phyloP scores from a whole-genome alignment of 1,140 invertebrate species.

The Brachionus calyciflorus region DNA sequence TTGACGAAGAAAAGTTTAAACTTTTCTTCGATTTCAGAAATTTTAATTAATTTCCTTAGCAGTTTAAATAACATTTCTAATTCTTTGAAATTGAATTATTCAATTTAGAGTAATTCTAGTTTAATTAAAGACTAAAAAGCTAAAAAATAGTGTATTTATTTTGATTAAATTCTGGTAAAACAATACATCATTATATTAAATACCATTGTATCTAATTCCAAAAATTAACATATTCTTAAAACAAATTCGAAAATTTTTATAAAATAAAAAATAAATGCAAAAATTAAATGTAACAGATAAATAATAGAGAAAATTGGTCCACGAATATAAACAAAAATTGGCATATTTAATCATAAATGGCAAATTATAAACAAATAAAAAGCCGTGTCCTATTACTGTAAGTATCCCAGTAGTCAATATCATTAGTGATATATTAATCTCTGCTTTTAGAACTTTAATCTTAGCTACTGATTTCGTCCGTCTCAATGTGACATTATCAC shows the following conservation, averaged over 20 bases:
- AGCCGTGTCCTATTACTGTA: slow-evolving; percentile 15
- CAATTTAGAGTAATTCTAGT: no score
- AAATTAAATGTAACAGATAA: slow-evolving; percentile 33
- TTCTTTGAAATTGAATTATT: no score
- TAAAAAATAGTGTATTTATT: no score
- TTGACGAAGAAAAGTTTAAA: no score
- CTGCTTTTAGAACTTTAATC: slow-evolving; percentile 1
- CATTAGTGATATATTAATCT: slow-evolving; percentile 25
- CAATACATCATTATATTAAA: no score
- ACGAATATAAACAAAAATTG: slow-evolving; percentile 39
- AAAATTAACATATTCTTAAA: background rate
- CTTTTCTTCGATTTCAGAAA: no score
- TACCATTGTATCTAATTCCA: background rate
- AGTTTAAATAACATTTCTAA: no score
- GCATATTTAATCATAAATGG: slow-evolving; percentile 12
- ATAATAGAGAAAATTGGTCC: slow-evolving; percentile 13
- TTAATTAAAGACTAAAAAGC: no score
- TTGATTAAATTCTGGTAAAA: no score
- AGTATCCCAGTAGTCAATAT: slow-evolving; percentile 18
- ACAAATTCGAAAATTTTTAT: slow-evolving; percentile 35
- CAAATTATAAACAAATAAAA: slow-evolving; percentile 40
- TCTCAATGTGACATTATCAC: slow-evolving; percentile 1
- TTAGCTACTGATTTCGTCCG: background rate
- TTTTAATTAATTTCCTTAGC: no score
- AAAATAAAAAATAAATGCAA: slow-evolving; percentile 33